Percentiles rank a stretch among this genome's conserved stretches.
Evolutionary conservation across 2,888 invertebrate genomes (phyloP).

Genomic region (Macaria notata): DNA sequence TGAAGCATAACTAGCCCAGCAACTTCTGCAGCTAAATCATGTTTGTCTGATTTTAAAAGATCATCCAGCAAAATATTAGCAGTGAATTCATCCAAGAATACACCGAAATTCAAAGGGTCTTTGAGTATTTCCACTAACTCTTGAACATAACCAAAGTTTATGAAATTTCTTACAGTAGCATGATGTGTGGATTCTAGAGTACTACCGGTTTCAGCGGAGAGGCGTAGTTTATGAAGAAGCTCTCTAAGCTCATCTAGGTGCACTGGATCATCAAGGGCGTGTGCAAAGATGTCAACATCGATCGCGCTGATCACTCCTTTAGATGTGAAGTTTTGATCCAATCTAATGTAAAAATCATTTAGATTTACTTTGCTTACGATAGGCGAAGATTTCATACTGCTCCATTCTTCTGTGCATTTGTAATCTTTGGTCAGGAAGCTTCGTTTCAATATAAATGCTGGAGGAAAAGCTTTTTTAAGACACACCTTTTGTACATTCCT

Average conservation of each 20-base stretch:
- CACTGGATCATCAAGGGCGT: constrained; percentile 80
- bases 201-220: constrained; percentile 86
- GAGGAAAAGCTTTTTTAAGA: constrained; percentile 33
- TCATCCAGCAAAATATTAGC: constrained; percentile 91
- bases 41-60: constrained; percentile 87
- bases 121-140: constrained; percentile 88
- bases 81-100: constrained; percentile 92
- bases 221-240: constrained; percentile 86
- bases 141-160: constrained; percentile 79
- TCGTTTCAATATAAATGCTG: constrained; percentile 47
- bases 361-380: constrained; percentile 84
- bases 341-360: constrained; percentile 86
- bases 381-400: constrained; percentile 82
- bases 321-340: constrained; percentile 85
- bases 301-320: constrained; percentile 86
- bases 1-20: constrained; percentile 93
- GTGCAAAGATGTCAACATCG: constrained; percentile 92
- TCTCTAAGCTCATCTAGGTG: constrained; percentile 88
- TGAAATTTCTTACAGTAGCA: constrained; percentile 86
- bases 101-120: constrained; percentile 92
- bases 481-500: constrained; percentile 41
- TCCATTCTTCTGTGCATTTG: constrained; percentile 88
- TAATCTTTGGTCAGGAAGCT: constrained; percentile 88
- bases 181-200: constrained; percentile 91
- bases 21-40: constrained; percentile 87